A percentile compares a stretch with the other conserved stretches of the same genome.
Evolutionary conservation across 2,797 vertebrate species (phyloP).

Genomic region (Microtus agrestis): DNA sequence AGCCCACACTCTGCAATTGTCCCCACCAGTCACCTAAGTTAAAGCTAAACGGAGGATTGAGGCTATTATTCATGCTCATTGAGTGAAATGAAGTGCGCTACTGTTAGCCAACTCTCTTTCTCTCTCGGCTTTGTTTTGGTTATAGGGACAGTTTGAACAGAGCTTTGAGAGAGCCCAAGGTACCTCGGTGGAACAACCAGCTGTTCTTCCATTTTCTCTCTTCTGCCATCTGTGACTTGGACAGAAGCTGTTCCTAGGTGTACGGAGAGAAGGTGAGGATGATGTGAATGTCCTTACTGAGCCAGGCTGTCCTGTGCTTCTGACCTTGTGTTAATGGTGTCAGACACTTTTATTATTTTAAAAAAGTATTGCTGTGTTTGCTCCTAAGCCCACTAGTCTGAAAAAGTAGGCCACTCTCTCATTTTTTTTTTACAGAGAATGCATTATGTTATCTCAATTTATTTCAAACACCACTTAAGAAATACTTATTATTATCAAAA

Average conservation of each 20-base stretch:
- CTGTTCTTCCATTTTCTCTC: constrained; percentile 68
- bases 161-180: constrained; percentile 67
- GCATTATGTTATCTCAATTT: not conserved
- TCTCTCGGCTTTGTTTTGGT: constrained; percentile 58
- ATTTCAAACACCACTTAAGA: not conserved
- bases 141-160: constrained; percentile 67
- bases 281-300: not conserved
- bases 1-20: constrained; percentile 16
- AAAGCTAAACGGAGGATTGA: constrained; percentile 66
- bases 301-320: not conserved
- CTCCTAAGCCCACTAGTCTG: not conserved
- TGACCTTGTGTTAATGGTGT: constrained; percentile 69
- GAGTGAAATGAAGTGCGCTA: constrained; percentile 68
- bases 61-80: constrained; percentile 67
- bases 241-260: constrained; percentile 45
- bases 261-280: not conserved
- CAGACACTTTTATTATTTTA: constrained; percentile 26
- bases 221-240: constrained; percentile 75
- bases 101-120: constrained; percentile 56
- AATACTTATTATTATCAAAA: constrained; percentile 28
- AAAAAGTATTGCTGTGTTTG: not conserved
- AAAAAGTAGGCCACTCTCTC: constrained; percentile 45
- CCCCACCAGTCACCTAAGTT: constrained; percentile 58
- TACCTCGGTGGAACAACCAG: constrained; percentile 65
- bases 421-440: not conserved